These are phyloP conservation scores for Drosophila macrospina DNA, from an alignment of 2,888 invertebrate species.

Conservation along the genomic window DNA sequence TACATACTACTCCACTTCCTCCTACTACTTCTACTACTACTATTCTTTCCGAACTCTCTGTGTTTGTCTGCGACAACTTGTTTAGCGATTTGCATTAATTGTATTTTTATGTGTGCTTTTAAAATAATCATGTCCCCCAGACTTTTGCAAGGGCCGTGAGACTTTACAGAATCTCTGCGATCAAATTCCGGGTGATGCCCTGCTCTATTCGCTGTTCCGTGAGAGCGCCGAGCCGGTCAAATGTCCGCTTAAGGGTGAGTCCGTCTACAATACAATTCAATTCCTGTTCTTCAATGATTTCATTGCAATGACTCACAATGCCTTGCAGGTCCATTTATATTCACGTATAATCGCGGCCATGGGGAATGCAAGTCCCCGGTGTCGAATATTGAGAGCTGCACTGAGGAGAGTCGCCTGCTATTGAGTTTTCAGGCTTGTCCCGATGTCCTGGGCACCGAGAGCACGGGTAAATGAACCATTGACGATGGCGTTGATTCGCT, in stretches of 20 bases:
- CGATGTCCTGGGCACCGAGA: conserved; percentile 95
- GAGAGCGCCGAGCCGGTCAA: conserved; percentile 94
- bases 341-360: conserved; percentile 96
- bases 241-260: conserved; percentile 89
- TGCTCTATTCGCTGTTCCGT: conserved; percentile 95
- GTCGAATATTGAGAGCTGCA: conserved; percentile 97
- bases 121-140: conserved; percentile 86
- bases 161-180: conserved; percentile 93
- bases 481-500: conserved; percentile 4
- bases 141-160: conserved; percentile 87
- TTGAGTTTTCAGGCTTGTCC: conserved; percentile 97
- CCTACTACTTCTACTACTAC: conserved; percentile 13
- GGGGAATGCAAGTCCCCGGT: conserved; percentile 95
- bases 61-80: conserved; percentile 60
- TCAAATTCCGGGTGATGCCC: conserved; percentile 94
- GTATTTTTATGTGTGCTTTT: conserved; percentile 82
- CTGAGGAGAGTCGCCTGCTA: conserved; percentile 94
- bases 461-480: conserved; percentile 90
- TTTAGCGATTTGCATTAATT: conserved; percentile 85
- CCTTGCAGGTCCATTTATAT: conserved; percentile 89
- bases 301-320: conserved; percentile 23
- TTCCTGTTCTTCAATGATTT: conserved; percentile 16
- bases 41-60: conserved; percentile 49
- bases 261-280: neutral
- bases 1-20: conserved; percentile 22